These are phyloP conservation scores for Bombus breviceps DNA, from an alignment of 1,140 invertebrate species.

Conservation along the genomic window DNA sequence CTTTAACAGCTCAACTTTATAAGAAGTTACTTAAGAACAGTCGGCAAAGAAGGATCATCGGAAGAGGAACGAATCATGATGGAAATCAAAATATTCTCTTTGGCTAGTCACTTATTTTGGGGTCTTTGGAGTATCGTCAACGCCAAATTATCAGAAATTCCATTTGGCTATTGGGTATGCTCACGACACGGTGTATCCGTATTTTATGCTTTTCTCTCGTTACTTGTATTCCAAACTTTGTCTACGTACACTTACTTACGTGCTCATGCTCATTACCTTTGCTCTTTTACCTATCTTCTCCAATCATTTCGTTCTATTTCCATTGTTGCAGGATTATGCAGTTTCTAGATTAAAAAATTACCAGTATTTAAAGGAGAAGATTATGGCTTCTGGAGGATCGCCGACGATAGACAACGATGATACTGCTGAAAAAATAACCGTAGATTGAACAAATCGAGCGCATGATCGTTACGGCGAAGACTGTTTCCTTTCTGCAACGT, in stretches of 20 bases:
- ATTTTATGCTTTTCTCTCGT: neutral
- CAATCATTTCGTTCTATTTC: neutral
- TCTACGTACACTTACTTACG: no score
- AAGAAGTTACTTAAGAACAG: constrained; percentile 83
- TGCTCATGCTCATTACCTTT: no score
- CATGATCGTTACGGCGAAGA: neutral
- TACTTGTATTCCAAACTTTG: no score
- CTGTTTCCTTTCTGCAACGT: neutral
- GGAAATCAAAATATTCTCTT: constrained; percentile 92
- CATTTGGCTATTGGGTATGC: constrained; percentile 97
- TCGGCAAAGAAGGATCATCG: constrained; percentile 74
- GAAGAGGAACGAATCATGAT: constrained; percentile 86
- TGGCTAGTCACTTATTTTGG: constrained; percentile 97
- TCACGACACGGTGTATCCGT: neutral
- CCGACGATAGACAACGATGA: constrained; percentile 64
- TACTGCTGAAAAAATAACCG: constrained; percentile 71
- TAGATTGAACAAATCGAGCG: constrained; percentile 63
- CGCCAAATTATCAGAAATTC: constrained; percentile 92
- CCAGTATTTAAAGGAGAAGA: constrained; percentile 84
- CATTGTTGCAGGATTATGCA: constrained; percentile 83
- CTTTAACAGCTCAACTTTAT: constrained; percentile 85
- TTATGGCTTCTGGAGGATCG: constrained; percentile 74
- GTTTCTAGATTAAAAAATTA: constrained; percentile 84
- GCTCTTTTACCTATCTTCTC: neutral
- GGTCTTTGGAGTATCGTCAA: constrained; percentile 95